Conservation (phyloP, 92 coral and sea anemone species). For the Meandrina meandrites region DNA sequence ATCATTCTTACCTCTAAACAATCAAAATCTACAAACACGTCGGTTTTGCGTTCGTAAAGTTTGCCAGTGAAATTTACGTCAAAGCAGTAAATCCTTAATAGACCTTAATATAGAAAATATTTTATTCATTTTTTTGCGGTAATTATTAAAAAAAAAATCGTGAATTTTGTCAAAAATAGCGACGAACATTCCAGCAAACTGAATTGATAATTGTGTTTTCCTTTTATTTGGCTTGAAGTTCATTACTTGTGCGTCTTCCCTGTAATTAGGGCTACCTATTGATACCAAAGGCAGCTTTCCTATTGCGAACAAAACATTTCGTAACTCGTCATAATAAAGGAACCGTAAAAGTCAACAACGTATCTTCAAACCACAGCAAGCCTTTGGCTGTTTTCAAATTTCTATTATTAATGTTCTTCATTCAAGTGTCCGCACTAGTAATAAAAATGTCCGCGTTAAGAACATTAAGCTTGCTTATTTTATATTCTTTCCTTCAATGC, state of each 20-base stretch:
- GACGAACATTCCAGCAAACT: slow-evolving; percentile 1
- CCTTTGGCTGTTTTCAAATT: neutral
- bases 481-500: neutral
- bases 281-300: neutral
- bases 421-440: neutral
- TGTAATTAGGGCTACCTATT: neutral
- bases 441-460: neutral
- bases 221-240: neutral
- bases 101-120: neutral
- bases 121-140: slow-evolving; percentile 2
- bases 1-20: too few species aligned
- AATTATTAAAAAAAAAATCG: neutral
- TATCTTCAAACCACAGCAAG: neutral
- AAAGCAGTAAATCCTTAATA: neutral
- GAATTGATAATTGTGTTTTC: neutral
- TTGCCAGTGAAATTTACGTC: neutral
- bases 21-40: too few species aligned
- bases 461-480: neutral
- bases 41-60: too few species aligned
- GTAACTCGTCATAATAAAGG: slow-evolving; percentile 16
- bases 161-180: neutral
- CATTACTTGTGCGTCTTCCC: neutral
- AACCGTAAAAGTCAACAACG: slow-evolving; percentile 3
- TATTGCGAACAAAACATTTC: slow-evolving; percentile 15
- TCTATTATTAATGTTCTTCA: slow-evolving; percentile 20